phyloP scores from a whole-genome alignment of 1,140 invertebrate genomes.

The Drosophila triauraria region DNA sequence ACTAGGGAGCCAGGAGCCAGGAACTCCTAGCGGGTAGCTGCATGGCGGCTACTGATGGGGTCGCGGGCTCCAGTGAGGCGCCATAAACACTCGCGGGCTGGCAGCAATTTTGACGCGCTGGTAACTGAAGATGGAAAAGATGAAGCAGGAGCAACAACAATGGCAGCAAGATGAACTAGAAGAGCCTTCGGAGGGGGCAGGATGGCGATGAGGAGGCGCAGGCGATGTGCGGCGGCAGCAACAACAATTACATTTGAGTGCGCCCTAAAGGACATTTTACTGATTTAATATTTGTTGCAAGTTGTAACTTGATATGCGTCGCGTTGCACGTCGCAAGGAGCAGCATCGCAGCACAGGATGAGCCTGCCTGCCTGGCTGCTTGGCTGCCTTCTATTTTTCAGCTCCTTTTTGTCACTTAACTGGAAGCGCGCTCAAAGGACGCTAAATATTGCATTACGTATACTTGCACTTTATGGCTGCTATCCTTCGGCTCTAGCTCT shows the following conservation, averaged over 20 bases:
- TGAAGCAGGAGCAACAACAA: slow-evolving; percentile 41
- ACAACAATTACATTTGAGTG: slow-evolving; percentile 82
- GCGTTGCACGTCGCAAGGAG: slow-evolving; percentile 65
- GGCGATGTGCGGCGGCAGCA: slow-evolving; percentile 12
- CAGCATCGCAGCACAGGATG: slow-evolving; percentile 22
- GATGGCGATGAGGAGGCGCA: not conserved
- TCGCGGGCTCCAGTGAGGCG: slow-evolving; percentile 19
- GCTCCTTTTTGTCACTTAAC: slow-evolving; percentile 72
- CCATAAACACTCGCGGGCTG: slow-evolving; percentile 76
- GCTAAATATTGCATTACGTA: slow-evolving; percentile 81
- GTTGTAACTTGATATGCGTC: slow-evolving; percentile 79
- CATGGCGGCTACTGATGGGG: not conserved
- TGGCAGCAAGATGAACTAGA: slow-evolving; percentile 42
- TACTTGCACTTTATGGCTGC: slow-evolving; percentile 78
- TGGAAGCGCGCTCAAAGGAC: slow-evolving; percentile 75
- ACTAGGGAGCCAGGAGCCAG: not conserved
- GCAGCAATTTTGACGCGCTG: slow-evolving; percentile 76
- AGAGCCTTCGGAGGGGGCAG: not conserved
- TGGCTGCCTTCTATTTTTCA: not conserved
- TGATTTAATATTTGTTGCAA: slow-evolving; percentile 83
- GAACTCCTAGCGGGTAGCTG: not conserved
- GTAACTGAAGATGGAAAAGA: slow-evolving; percentile 61
- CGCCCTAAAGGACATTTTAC: slow-evolving; percentile 81
- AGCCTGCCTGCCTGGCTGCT: slow-evolving; percentile 23
- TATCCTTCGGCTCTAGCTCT: slow-evolving; percentile 10